Base-by-base conservation (phyloP, 64 coral and sea anemone genomes). In the Dendrophyllia cribrosa region DNA sequence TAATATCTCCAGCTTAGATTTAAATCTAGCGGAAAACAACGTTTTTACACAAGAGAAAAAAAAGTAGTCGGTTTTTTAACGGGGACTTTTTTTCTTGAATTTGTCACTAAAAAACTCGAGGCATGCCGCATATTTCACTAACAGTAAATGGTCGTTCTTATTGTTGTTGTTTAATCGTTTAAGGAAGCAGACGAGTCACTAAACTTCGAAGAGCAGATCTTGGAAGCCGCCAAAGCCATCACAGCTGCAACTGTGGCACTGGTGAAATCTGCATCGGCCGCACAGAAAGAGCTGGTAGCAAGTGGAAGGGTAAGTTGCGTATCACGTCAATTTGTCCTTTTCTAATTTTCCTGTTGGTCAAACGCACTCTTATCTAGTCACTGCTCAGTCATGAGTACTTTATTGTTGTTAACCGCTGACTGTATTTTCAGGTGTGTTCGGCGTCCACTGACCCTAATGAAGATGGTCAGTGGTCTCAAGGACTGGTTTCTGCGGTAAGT, bases 401-500 rank as follows among this genome's bases (percentile, higher is more conserved):
- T 2, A 5, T 6, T 78, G 49, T 51, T 86, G 6, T 50, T 22
- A 86, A 48, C 61, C 17, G 10, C 47, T 43, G 8, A 19, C 60
- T 43, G 10, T 56, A 58, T 74, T 70, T 76, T 55, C 50, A 99
- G 97, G 91, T 99, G 66, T 99, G 95, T 47, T 99, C 97, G 15
- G 84, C 94, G 16, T 87, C 75, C 13, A 90, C 94, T 24, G 97
- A 99, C 68, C 90, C 94, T n/a, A 91, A 73, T 12, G 97, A 99
- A 49, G 97, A 99, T 62, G 90, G 93, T 43, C 97, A 99, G 72
- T 99, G 97, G 97, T 99, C 97, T 9, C 94, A 96, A 66, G 97
- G 97, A 21, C 94, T 99, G 55, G 97, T 99, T 26, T 99, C 97
- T 23, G 97, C 97, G 88, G 97, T 99, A 94, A 76, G 97, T 96